Base-by-base conservation (phyloP, 2,797 vertebrate species). In the Lutjanus argentimaculatus region DNA sequence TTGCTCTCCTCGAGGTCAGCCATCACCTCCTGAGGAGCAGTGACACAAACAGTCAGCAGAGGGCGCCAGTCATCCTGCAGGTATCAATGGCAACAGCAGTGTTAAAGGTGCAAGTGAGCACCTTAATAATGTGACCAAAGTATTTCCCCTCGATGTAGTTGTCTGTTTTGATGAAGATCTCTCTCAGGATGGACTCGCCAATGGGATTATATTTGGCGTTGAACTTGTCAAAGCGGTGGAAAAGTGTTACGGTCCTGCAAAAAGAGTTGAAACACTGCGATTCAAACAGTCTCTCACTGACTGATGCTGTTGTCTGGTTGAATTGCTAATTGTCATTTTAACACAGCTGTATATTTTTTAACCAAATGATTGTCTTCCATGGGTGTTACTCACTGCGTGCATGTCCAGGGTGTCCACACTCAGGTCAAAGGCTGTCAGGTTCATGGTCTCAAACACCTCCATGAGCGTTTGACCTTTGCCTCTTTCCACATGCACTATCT, bases 91-190 rank as follows among this genome's bases (percentile, higher is more conserved):
- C 13, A 63, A 14, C 5, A n/a, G 9, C 1, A 21, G 17, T 2
- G 17, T 49, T 11, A 64, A 1, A 45, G 16, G 9, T 30, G 30
- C 15, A 21, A 25, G 15, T 8, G 7, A 71, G 64, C 79, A 98
- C 98, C 97, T 99, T 99, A 84, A 99, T 96, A 78, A 99, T 99
- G 92, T 99, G 98, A 40, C 96, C 98, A 7, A 99, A 99, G 90
- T 99, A 99, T 90, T 98, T 99, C 43, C 98, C 98, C 49, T 97
- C 96, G n/a, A 99, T 96, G 43, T 95, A 88, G 93, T 99, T 99
- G 95, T 99, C 97, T 0, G 97, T 99, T 90, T 99, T 99, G 94
- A 99, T 99, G 95, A 99, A 99, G 93, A 99, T 99, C 94, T 99
- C 98, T 15, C 98, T 93, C 85, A 99, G 96, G 76, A 99, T 97